Evolutionary conservation across 1,140 invertebrate genomes (phyloP).

Genomic region (Subanguina moxae): DNA sequence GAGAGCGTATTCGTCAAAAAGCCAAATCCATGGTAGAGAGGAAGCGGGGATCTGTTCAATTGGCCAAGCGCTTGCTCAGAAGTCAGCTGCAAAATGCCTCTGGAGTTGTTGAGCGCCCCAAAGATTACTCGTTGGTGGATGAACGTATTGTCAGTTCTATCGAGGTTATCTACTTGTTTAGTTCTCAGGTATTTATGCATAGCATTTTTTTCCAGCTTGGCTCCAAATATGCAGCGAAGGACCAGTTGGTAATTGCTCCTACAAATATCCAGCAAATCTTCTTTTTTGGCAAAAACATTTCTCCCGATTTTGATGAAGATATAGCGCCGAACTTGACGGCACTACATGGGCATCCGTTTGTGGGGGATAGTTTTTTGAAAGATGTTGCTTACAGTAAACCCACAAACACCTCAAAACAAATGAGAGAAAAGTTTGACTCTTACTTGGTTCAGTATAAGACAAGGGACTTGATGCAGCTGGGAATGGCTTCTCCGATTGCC

Average conservation of each 20-base stretch:
- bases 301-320: not conserved
- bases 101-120: not conserved
- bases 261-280: conserved; percentile 23
- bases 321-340: no score
- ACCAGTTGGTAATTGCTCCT: conserved; percentile 13
- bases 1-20: conserved; percentile 46
- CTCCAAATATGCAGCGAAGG: conserved; percentile 27
- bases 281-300: conserved; percentile 3
- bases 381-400: no score
- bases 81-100: conserved; percentile 36
- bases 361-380: no score
- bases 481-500: conserved; percentile 14
- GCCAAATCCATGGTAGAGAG: conserved; percentile 44
- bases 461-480: no score
- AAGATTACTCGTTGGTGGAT: conserved; percentile 22
- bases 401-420: no score
- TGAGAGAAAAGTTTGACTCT: no score
- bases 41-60: conserved; percentile 43
- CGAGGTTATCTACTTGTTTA: conserved; percentile 13
- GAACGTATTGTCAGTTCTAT: conserved; percentile 21
- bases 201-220: conserved; percentile 24
- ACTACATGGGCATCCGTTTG: no score
- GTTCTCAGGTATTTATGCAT: conserved; percentile 1
- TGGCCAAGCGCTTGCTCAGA: conserved; percentile 32
- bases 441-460: no score